Percentiles rank a stretch among this genome's conserved stretches.
phyloP scores from a whole-genome alignment of 2,113 vertebrate genomes.

The Azemiops feae region DNA sequence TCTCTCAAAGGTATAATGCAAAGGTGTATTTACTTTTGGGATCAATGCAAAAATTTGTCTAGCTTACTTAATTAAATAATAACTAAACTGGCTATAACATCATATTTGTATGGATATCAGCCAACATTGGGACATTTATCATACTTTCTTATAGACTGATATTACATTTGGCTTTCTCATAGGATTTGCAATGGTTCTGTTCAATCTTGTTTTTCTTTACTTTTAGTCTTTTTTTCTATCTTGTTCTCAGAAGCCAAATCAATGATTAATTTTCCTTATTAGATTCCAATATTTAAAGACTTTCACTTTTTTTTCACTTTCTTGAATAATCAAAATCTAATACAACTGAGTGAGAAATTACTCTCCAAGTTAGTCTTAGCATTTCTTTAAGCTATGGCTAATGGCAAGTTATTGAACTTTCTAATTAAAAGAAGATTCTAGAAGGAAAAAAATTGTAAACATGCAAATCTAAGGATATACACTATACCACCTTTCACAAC shows the following conservation, averaged over 20 bases:
- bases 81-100: not conserved
- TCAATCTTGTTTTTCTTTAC: slow-evolving; percentile 15
- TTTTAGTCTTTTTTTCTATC: not conserved
- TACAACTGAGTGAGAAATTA: not conserved
- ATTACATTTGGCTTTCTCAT: slow-evolving; percentile 5
- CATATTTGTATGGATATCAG: not conserved
- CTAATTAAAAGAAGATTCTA: not conserved
- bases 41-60: not conserved
- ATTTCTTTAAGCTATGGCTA: not conserved
- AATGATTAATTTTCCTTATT: not conserved
- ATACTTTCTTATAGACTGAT: not conserved
- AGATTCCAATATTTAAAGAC: not conserved
- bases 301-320: not conserved
- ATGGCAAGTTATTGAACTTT: not conserved
- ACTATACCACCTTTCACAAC: not conserved
- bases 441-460: not conserved
- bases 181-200: not conserved
- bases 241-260: not conserved
- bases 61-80: not conserved
- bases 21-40: not conserved
- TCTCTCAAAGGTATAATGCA: not conserved
- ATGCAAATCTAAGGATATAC: not conserved
- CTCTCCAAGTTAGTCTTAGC: not conserved
- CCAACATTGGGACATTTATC: not conserved
- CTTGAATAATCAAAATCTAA: not conserved